Percentiles rank a stretch among this genome's conserved stretches.
These are phyloP conservation scores for Acropora yongei DNA, from an alignment of 64 coral and sea anemone species.

Conservation along the genomic window DNA sequence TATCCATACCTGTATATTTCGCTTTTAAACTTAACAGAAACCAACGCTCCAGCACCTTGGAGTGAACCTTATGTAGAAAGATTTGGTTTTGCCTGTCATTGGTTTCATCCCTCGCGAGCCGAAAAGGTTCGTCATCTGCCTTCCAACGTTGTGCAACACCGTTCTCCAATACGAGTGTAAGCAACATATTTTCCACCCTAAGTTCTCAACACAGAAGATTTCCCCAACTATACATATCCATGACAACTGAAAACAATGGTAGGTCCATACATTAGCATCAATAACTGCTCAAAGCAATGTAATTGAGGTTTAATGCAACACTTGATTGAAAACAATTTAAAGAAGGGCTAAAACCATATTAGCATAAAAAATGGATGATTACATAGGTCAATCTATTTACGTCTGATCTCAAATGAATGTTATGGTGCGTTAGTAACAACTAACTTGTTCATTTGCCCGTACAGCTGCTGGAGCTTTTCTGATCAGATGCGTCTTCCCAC, in stretches of 20 bases:
- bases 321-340: too few species aligned
- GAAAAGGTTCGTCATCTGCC: too few species aligned
- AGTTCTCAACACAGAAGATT: too few species aligned
- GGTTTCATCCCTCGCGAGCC: not conserved
- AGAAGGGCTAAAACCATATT: too few species aligned
- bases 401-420: not conserved
- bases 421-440: not conserved
- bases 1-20: too few species aligned
- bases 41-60: not conserved
- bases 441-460: not conserved
- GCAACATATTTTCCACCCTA: not conserved
- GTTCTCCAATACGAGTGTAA: not conserved
- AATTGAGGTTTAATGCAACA: too few species aligned
- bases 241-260: too few species aligned
- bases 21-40: slow-evolving; percentile 6
- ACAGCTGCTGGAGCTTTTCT: not conserved
- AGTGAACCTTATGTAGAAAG: not conserved
- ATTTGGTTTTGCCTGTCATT: not conserved
- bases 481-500: not conserved
- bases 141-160: slow-evolving; percentile 2
- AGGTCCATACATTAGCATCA: too few species aligned
- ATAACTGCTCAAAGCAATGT: too few species aligned
- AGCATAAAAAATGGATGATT: too few species aligned
- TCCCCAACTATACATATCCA: too few species aligned
- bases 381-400: too few species aligned